A percentile compares a stretch with the other conserved stretches of the same genome.
Conservation (phyloP, 2,888 invertebrate genomes). For the Terebella lapidaria region DNA sequence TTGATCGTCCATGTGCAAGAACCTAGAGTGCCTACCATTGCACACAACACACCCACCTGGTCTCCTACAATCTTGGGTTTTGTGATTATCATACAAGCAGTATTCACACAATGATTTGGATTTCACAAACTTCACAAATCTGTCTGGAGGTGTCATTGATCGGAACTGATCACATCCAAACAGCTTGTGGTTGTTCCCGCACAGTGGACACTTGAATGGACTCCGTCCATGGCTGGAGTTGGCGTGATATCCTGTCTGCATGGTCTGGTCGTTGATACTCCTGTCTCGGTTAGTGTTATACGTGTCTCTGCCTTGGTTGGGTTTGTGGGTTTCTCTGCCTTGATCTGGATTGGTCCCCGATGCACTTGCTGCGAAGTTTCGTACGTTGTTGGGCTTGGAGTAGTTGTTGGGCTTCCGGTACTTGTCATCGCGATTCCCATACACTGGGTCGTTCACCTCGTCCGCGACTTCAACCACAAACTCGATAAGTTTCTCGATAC, state of each 20-base stretch:
- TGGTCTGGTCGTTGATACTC: no score
- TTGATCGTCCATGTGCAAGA: no score
- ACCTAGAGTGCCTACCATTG: no score
- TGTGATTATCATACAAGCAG: no score
- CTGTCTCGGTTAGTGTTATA: no score
- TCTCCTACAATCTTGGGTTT: no score
- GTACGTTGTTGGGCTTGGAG: not conserved
- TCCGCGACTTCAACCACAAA: not conserved
- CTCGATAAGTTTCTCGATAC: not conserved
- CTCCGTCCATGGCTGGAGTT: no score
- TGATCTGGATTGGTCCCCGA: no score
- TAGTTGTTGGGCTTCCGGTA: no score
- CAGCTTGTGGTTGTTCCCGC: not conserved
- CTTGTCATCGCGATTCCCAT: not conserved
- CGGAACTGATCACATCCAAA: slow-evolving; percentile 1
- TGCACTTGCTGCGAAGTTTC: not conserved
- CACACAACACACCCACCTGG: no score
- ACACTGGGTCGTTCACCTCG: slow-evolving; percentile 5
- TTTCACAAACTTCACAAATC: not conserved
- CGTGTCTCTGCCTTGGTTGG: no score
- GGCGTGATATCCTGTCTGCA: no score
- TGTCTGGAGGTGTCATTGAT: not conserved
- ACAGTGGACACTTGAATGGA: slow-evolving; percentile 4
- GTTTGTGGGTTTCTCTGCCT: not conserved
- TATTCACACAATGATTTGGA: slow-evolving; percentile 3